These are phyloP conservation scores for Ptilonorhynchus violaceus DNA, from an alignment of 2,113 vertebrate species.

Conservation along the genomic window DNA sequence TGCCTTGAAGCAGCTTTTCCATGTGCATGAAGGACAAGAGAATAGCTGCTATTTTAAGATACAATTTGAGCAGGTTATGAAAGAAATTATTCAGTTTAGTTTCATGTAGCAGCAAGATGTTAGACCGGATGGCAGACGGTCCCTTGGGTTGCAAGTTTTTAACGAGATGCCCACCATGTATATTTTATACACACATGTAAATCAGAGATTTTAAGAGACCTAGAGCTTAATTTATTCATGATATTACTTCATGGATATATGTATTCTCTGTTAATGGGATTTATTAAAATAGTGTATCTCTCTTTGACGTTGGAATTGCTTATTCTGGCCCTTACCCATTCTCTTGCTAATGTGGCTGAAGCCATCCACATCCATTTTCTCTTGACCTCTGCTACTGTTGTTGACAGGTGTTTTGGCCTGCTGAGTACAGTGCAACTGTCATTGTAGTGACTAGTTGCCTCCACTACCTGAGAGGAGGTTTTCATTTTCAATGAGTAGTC, in stretches of 20 bases:
- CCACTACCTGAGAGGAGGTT: not conserved
- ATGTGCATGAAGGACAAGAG: rapidly evolving
- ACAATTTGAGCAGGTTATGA: not conserved
- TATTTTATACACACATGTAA: not conserved
- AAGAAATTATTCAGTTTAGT: not conserved
- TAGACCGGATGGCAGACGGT: not conserved
- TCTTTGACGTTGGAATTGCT: not conserved
- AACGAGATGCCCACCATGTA: not conserved
- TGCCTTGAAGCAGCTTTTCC: not conserved
- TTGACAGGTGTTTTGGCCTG: not conserved
- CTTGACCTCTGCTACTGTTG: not conserved
- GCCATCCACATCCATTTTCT: not conserved
- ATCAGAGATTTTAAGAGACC: not conserved
- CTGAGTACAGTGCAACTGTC: not conserved
- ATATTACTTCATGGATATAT: not conserved
- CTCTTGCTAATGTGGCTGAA: not conserved
- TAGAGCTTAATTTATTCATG: not conserved
- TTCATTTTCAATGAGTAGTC: not conserved
- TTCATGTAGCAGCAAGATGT: not conserved
- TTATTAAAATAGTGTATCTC: not conserved
- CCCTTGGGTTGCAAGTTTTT: not conserved
- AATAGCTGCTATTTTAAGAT: not conserved
- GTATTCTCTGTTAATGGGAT: not conserved
- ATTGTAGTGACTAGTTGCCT: not conserved
- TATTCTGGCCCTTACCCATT: not conserved